These are phyloP conservation scores for Acanthornis magna DNA, from an alignment of 2,797 vertebrate genomes.

Conservation along the genomic window DNA sequence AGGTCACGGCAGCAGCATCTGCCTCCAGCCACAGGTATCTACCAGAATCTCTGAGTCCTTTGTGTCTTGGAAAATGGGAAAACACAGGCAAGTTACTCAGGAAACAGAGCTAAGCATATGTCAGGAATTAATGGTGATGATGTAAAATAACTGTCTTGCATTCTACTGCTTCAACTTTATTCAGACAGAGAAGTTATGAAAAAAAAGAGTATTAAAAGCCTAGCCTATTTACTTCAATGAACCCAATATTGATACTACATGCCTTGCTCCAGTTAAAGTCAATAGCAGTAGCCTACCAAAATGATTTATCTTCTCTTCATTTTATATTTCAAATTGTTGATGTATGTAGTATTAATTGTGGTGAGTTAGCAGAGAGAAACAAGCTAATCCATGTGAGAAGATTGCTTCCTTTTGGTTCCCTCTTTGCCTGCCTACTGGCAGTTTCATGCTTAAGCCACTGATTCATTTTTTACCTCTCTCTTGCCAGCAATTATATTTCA, in stretches of 20 bases:
- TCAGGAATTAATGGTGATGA: not conserved
- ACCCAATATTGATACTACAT: not conserved
- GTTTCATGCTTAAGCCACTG: conserved; percentile 21
- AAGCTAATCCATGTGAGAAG: conserved; percentile 12
- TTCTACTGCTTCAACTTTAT: not conserved
- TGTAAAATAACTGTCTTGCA: not conserved
- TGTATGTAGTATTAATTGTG: not conserved
- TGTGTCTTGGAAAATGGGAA: not conserved
- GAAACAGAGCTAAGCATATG: not conserved
- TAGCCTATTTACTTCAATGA: not conserved
- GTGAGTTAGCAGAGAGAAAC: not conserved
- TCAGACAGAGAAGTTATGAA: not conserved
- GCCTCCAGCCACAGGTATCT: not conserved
- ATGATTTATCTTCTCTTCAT: not conserved
- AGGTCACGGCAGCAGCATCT: not conserved
- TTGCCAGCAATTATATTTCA: conserved; percentile 63
- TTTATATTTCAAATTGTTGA: not conserved
- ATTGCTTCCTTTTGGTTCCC: not conserved
- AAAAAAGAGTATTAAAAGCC: not conserved
- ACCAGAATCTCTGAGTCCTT: not conserved
- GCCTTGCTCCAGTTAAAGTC: not conserved
- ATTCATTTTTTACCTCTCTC: conserved; percentile 52
- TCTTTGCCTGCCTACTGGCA: not conserved
- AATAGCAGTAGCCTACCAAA: not conserved
- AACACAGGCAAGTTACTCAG: not conserved